Base-by-base conservation (phyloP, 2,797 vertebrate genomes). In the Adelosebastes latens region DNA sequence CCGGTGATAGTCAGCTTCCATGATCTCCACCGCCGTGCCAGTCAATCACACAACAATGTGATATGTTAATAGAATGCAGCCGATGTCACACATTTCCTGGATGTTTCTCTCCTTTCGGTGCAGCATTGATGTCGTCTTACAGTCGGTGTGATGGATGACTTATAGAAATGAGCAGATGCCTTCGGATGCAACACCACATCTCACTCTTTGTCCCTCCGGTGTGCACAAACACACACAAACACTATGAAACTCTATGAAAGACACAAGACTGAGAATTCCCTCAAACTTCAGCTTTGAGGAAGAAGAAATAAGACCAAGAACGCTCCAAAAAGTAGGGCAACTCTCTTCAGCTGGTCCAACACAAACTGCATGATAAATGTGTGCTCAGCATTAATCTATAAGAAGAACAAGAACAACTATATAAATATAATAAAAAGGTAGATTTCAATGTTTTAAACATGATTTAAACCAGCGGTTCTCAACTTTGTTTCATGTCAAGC, bases 1-100 rank as follows among this genome's bases (percentile, higher is more conserved):
- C 24, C 68, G 36, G 73, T 87, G 82, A 89, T 77, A 80, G 87
- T 83, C 79, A 80, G 89, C 71, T 55, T 66, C 87, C 68, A 24
- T 84, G 86, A 88, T 88, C 88, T 85, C 72, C 76, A 63, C 20
- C 76, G 13, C 69, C 49, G 13, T 83, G 77, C 75, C 71, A 75
- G 79, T 88, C 90, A 77, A 78, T 88, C 86, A 71, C 66, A 25
- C 58, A 80, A 85, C 87, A 87, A 84, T 83, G 83, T 16, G 64
- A 79, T 83, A 53, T 73, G 68, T 58, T 84, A 77, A 86, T 74
- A 66, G 64, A 74, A 77, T 31, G 79, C 75, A 39, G 76, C 34
- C 22, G 6, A 49, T 25, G 53, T 66, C 72, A 73, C 81, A 82
- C 81, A 46, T 73, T 79, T 81, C 70, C 59, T 27, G 12, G 65